Base-by-base conservation (phyloP, 2,113 vertebrate species). In the Otis tarda region DNA sequence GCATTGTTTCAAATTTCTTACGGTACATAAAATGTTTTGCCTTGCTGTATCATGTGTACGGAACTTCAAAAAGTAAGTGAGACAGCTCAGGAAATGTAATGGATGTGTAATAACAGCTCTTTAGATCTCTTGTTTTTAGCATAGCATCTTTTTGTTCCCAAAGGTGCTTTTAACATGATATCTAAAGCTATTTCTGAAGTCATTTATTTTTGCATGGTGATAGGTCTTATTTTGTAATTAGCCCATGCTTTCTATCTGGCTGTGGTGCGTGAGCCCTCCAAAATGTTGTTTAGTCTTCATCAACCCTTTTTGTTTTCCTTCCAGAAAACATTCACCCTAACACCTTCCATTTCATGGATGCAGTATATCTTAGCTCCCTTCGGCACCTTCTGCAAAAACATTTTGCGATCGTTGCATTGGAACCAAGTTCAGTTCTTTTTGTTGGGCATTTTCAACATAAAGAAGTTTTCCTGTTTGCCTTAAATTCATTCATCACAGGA, bases 101-200 rank as follows among this genome's bases (percentile, higher is more conserved):
- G 97, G 98, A 98, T 98, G 98, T 98, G 98, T 98, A 98, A 98
- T 96, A 97, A 96, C 98, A 96, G 96, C 87, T 96, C 97, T 97
- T 98, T 96, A 97, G 98, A 98, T 98, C 98, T 98, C 96, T 97
- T 94, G 96, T 59, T 97, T 98, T 98, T 97, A 98, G 97, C 97
- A 97, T 95, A 97, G 96, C 98, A 98, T 97, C 95, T 94, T 98
- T 96, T 68, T 94, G 95, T 95, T 98, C 98, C 97, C 98, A 97
- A 98, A 98, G 98, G 94, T 93, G 96, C 98, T 99, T 99, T 99
- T 99, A 99, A 99, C 98, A 98, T 98, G 98, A 99, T 99, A 98
- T 98, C 98, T 98, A 96, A 94, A 97, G 98, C 97, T 98, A 97
- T 98, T 97, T 98, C 97, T 98, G 96, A 96, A 98, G 97, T 97